These are phyloP conservation scores for Sebastiscus albofasciatus DNA, from an alignment of 2,797 vertebrate genomes.

Conservation along the genomic window DNA sequence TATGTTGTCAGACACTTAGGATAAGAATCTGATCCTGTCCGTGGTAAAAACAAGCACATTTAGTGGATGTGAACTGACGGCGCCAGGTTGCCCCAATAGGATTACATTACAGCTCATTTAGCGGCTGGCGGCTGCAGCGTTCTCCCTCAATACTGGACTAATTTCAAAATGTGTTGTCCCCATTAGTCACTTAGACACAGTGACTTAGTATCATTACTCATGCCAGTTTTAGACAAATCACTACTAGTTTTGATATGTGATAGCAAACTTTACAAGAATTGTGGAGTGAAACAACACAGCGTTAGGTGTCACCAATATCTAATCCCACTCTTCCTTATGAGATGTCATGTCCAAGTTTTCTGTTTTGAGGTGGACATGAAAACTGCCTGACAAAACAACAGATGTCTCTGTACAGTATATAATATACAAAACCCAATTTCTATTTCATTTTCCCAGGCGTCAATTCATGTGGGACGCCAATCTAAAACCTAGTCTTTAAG, in stretches of 20 bases:
- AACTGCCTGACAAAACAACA: neutral
- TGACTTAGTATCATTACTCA: neutral
- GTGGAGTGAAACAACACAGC: neutral
- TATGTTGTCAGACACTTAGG: too few relatives aligned
- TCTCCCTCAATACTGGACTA: too few relatives aligned
- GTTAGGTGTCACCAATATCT: neutral
- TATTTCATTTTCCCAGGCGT: neutral
- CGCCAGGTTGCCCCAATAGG: too few relatives aligned
- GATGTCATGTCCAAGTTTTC: neutral
- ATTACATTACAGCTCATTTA: too few relatives aligned
- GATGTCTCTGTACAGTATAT: neutral
- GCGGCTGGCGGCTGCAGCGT: too few relatives aligned
- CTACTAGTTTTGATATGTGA: neutral
- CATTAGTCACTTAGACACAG: too few relatives aligned
- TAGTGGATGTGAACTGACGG: too few relatives aligned
- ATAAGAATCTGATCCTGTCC: too few relatives aligned
- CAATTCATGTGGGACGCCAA: neutral
- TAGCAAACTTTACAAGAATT: neutral
- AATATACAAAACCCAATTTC: neutral
- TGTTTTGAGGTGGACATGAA: neutral
- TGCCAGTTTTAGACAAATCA: neutral
- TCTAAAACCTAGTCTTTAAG: neutral
- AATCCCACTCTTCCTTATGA: neutral
- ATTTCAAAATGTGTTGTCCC: too few relatives aligned
- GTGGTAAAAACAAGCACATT: too few relatives aligned